Base-by-base conservation (phyloP, 1,140 invertebrate genomes). In the Penaeus indicus region DNA sequence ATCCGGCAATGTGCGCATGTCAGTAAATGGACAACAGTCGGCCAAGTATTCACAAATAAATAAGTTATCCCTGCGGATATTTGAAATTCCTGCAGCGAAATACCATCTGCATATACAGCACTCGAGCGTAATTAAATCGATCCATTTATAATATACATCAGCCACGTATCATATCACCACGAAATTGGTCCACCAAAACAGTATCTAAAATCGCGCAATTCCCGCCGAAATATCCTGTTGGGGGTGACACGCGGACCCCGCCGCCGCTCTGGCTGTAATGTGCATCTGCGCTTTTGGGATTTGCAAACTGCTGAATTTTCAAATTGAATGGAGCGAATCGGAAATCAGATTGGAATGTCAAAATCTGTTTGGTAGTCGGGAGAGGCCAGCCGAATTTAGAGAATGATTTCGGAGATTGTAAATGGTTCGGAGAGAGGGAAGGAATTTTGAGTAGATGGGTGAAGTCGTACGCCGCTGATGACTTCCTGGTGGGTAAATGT, bases 221-320 rank as follows among this genome's bases (percentile, higher is more conserved):
- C 80, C 42, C 80, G 81, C 86, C 86, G 60, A 88, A 83, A 88
- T 88, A 88, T 88, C 86, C 86, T 88, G 86, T 88, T 88, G 79
- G 80, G 86, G 78, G 80, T 42, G 63, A 69, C 86, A 72, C 86
- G 32, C 64, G 75, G 64, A 80, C 86, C 60, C 61, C 67, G 42
- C 25, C 80, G 42, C 47, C 60, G 42, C 81, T 83, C 86, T 32
- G 86, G 80, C 86, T 78, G 86, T 88, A 88, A 77, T 88, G 78
- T 79, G 86, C 86, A 88, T 88, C 86, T 88, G 86, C 86, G 86
- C 80, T 69, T 25, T 54, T 38, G 67, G 86, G 86, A 88, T 88
- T 88, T 88, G 86, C 86, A 88, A 88, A 88, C 86, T 88, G 86
- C 86, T 88, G 86, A 83, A 88, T 88, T 88, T 88, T 88, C 86